These are phyloP conservation scores for Oxyruncus cristatus DNA, from an alignment of 2,113 vertebrate genomes.

Conservation along the genomic window DNA sequence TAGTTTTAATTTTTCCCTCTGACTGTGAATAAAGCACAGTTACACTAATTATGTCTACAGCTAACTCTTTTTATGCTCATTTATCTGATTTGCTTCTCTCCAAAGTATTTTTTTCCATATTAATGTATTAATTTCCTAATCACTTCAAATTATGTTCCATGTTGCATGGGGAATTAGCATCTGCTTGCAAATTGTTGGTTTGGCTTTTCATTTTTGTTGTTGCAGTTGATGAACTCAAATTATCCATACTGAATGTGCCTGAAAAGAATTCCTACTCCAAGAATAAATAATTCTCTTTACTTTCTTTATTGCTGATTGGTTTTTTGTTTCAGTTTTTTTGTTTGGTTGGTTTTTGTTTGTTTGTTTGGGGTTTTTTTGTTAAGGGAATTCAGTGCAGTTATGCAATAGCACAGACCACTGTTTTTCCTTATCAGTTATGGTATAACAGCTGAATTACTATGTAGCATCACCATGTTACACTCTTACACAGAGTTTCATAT, in stretches of 20 bases:
- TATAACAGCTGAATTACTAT: not conserved
- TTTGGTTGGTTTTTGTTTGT: not conserved
- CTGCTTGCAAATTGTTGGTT: slow-evolving; percentile 38
- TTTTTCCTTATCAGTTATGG: not conserved
- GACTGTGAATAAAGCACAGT: slow-evolving; percentile 11
- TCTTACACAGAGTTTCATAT: not conserved
- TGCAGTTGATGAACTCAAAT: slow-evolving; percentile 34
- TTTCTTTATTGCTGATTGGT: not conserved
- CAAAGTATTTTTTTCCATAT: slow-evolving; percentile 39
- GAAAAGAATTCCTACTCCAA: slow-evolving; percentile 7
- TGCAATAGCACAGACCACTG: not conserved
- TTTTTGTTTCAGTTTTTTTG: too few relatives aligned
- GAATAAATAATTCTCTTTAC: slow-evolving; percentile 21
- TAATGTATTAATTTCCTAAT: slow-evolving; percentile 61
- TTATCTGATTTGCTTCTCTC: slow-evolving; percentile 61
- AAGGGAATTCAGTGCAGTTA: not conserved
- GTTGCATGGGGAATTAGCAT: slow-evolving; percentile 59
- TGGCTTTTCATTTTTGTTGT: slow-evolving; percentile 38
- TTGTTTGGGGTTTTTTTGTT: not conserved
- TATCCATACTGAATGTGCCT: not conserved
- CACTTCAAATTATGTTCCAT: slow-evolving; percentile 41
- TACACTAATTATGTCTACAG: slow-evolving; percentile 28
- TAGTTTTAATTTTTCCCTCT: slow-evolving; percentile 8
- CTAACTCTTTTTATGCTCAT: slow-evolving; percentile 26
- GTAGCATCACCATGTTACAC: not conserved